Percentiles rank a stretch among this genome's conserved stretches.
phyloP scores from a whole-genome alignment of 2,797 vertebrate species.

The Poeciliopsis infans region DNA sequence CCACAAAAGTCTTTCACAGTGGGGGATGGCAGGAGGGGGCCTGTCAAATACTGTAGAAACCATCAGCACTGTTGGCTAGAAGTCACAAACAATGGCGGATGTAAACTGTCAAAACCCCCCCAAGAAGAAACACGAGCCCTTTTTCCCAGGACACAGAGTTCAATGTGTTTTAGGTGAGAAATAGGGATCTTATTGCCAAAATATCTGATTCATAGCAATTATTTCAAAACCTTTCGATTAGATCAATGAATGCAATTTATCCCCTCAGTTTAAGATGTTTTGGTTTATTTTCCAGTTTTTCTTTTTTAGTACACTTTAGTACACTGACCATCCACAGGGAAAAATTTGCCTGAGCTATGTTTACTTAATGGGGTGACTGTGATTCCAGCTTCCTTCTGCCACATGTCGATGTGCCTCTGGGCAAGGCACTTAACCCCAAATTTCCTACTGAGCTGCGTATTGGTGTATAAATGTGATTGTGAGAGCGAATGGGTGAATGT shows the following conservation, averaged over 20 bases:
- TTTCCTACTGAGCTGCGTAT: too few relatives aligned
- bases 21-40: slow-evolving; percentile 63
- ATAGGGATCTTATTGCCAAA: neutral
- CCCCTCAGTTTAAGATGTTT: neutral
- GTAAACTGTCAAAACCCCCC: neutral
- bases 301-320: neutral
- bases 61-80: slow-evolving; percentile 1
- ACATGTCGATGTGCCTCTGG: too few relatives aligned
- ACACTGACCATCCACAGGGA: neutral
- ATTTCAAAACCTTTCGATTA: neutral
- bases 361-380: neutral
- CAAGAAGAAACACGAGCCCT: neutral
- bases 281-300: neutral
- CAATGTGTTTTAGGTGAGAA: neutral
- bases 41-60: slow-evolving; percentile 33
- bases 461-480: too few relatives aligned
- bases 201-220: neutral
- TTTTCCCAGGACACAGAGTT: neutral
- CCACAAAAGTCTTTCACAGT: slow-evolving; percentile 50
- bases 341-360: neutral
- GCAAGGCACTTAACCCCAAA: too few relatives aligned
- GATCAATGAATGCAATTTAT: neutral
- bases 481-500: too few relatives aligned
- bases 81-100: neutral
- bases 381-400: too few relatives aligned